Conservation (phyloP, 2,113 vertebrate genomes). For the Labrus mixtus region DNA sequence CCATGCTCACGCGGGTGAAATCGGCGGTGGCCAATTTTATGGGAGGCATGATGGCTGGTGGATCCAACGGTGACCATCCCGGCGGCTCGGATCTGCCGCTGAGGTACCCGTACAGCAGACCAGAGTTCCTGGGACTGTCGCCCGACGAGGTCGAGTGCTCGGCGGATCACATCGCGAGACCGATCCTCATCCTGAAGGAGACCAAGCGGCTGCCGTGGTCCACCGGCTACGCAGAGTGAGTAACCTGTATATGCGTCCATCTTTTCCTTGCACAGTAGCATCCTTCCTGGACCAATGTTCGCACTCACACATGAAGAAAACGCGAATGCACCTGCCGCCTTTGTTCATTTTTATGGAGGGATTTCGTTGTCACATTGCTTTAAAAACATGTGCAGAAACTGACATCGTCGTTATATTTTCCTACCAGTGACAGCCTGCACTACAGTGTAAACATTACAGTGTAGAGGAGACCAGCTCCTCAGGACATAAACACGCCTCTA, state of each 20-base stretch:
- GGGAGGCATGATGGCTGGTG: conserved; percentile 93
- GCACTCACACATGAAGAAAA: conserved; percentile 7
- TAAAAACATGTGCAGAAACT: neutral
- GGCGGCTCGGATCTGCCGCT: conserved; percentile 87
- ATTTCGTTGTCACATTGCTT: neutral
- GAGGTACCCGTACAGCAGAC: conserved; percentile 91
- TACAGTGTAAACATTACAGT: neutral
- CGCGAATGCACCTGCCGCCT: neutral
- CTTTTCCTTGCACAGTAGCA: conserved; percentile 46
- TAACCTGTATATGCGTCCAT: conserved; percentile 82
- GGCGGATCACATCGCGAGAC: conserved; percentile 92
- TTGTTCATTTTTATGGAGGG: neutral
- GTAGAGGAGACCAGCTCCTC: neutral
- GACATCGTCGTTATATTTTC: neutral
- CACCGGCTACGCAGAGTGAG: conserved; percentile 98
- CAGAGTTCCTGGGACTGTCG: conserved; percentile 94
- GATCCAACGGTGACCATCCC: conserved; percentile 84
- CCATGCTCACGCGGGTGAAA: conserved; percentile 94
- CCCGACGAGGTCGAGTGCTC: conserved; percentile 94
- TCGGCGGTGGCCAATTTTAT: conserved; percentile 94
- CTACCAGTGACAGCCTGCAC: too few species aligned
- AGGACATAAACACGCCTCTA: neutral
- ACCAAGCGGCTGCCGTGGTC: conserved; percentile 91
- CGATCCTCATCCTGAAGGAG: conserved; percentile 94
- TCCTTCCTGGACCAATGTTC: conserved; percentile 38